Evolutionary conservation across 2,797 vertebrate genomes (phyloP).

Genomic region (Acipenser transmontanus): DNA sequence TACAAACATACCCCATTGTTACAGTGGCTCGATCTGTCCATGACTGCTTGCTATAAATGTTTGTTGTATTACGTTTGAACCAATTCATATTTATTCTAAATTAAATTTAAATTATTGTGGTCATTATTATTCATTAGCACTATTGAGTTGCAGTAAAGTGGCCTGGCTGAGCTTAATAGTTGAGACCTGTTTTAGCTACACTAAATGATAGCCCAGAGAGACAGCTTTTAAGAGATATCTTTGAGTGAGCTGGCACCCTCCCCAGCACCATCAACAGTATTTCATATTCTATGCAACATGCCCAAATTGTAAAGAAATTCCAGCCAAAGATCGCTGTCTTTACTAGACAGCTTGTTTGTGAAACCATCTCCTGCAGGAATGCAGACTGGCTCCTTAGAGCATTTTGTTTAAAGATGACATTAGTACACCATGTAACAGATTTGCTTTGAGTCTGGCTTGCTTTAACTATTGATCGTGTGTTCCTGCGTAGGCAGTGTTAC

Average conservation of each 20-base stretch:
- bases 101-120: too few species aligned
- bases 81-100: too few species aligned
- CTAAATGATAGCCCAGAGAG: too few species aligned
- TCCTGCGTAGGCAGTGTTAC: neutral
- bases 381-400: neutral
- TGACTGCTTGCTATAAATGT: too few species aligned
- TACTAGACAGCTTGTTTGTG: neutral
- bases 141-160: too few species aligned
- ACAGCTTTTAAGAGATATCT: too few species aligned
- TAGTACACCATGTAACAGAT: constrained; percentile 12
- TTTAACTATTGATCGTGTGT: constrained; percentile 24
- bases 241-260: neutral
- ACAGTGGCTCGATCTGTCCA: too few species aligned
- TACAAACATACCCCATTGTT: too few species aligned
- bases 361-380: constrained; percentile 1
- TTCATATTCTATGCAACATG: neutral
- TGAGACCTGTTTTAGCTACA: too few species aligned
- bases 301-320: neutral
- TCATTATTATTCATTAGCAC: too few species aligned
- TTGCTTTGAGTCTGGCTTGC: constrained; percentile 8
- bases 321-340: neutral
- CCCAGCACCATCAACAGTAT: neutral
- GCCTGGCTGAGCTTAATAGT: too few species aligned
- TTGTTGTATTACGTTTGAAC: too few species aligned
- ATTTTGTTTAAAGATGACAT: constrained; percentile 1